These are phyloP conservation scores for Cynopterus sphinx DNA, from an alignment of 2,797 vertebrate genomes.

Conservation along the genomic window DNA sequence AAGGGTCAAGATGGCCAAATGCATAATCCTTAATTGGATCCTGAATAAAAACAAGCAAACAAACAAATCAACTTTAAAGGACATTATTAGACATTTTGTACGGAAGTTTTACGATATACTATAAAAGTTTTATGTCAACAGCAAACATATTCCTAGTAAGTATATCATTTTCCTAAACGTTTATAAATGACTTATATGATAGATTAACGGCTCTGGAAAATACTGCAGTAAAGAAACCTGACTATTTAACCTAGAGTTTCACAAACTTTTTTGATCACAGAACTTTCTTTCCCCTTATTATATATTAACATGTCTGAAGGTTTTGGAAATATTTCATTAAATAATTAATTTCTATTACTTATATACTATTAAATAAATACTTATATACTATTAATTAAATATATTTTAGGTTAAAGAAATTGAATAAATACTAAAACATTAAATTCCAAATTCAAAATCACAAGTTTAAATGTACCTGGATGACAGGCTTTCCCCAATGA, in stretches of 20 bases:
- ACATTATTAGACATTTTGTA: not conserved
- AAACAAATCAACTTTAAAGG: slow-evolving; percentile 39
- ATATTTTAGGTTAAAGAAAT: slow-evolving; percentile 31
- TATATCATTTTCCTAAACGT: not conserved
- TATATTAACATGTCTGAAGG: not conserved
- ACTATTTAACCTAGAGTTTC: not conserved
- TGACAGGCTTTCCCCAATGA: slow-evolving; percentile 98
- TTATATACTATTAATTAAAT: not conserved
- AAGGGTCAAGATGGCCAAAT: not conserved
- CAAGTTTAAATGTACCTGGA: slow-evolving; percentile 90
- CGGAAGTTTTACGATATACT: not conserved
- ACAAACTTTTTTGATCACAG: not conserved
- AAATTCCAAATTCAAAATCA: slow-evolving; percentile 32
- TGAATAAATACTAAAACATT: slow-evolving; percentile 32
- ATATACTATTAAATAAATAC: not conserved
- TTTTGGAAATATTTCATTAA: slow-evolving; percentile 30
- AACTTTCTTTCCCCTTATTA: not conserved
- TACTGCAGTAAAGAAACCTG: not conserved
- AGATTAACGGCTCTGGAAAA: not conserved
- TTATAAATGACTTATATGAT: not conserved
- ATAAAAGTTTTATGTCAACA: not conserved
- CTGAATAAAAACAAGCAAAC: slow-evolving; percentile 14
- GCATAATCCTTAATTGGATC: not conserved
- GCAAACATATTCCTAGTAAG: not conserved
- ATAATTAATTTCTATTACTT: not conserved